Conservation (phyloP, 2,888 invertebrate species). For the Ichneumon xanthorius region DNA sequence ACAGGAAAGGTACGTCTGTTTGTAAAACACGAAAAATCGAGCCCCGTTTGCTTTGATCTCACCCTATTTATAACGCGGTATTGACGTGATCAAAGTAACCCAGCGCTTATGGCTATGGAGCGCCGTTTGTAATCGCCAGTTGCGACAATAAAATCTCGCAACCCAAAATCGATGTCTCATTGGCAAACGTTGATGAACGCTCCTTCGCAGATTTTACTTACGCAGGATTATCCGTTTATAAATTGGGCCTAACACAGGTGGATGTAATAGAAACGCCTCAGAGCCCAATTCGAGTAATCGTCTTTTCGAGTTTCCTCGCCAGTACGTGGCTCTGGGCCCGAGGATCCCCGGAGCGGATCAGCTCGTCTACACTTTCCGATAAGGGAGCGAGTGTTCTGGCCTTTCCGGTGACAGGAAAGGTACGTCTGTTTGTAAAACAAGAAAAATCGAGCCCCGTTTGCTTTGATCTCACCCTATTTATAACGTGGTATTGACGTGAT, state of each 20-base stretch:
- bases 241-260: background rate
- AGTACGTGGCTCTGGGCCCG: conserved; percentile 22
- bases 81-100: too few relatives aligned
- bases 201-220: background rate
- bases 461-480: too few relatives aligned
- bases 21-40: background rate
- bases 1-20: background rate
- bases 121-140: background rate
- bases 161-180: background rate
- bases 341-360: conserved; percentile 8
- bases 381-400: conserved; percentile 29
- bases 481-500: too few relatives aligned
- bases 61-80: too few relatives aligned
- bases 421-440: background rate
- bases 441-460: background rate
- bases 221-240: background rate
- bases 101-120: background rate
- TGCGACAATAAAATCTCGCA: background rate
- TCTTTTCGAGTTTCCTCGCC: conserved; percentile 9
- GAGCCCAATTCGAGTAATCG: conserved; percentile 27
- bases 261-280: conserved; percentile 22
- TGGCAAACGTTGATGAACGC: background rate
- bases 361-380: background rate
- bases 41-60: too few relatives aligned
- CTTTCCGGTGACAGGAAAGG: conserved; percentile 8